Percentiles rank a stretch among this genome's conserved stretches.
phyloP scores from a whole-genome alignment of 1,140 invertebrate species.

The Drosophila serrata region DNA sequence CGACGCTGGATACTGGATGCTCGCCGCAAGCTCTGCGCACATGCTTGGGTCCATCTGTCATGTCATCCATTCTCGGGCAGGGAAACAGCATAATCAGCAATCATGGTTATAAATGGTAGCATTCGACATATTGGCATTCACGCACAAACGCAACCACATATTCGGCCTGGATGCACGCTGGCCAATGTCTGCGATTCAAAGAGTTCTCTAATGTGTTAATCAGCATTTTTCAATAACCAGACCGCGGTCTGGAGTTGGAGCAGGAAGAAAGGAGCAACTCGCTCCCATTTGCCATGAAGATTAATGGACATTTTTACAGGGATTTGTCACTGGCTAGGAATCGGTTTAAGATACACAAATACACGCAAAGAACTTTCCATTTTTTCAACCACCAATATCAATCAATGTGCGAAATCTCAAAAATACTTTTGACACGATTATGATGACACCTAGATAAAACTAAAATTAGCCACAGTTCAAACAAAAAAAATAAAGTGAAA shows the following conservation, averaged over 20 bases:
- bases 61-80: constrained; percentile 83
- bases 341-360: constrained; percentile 54
- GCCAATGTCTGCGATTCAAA: constrained; percentile 61
- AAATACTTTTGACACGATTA: constrained; percentile 47
- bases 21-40: constrained; percentile 59
- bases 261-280: constrained; percentile 24
- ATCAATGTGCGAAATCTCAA: constrained; percentile 47
- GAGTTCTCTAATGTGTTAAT: constrained; percentile 80
- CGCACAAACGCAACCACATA: constrained; percentile 37
- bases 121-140: constrained; percentile 84
- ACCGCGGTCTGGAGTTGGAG: constrained; percentile 25
- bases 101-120: constrained; percentile 84
- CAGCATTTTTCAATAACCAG: constrained; percentile 82
- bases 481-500: constrained; percentile 22
- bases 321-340: constrained; percentile 67
- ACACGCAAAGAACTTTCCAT: constrained; percentile 27
- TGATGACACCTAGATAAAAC: constrained; percentile 57
- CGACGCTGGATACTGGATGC: constrained; percentile 13
- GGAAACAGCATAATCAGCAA: constrained; percentile 84
- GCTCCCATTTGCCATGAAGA: constrained; percentile 47
- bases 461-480: constrained; percentile 43
- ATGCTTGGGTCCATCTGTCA: constrained; percentile 83
- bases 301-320: constrained; percentile 58
- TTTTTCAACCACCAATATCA: constrained; percentile 38
- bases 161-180: constrained; percentile 19